These are phyloP conservation scores for Panthera uncia DNA, from an alignment of 2,113 vertebrate species.

Conservation along the genomic window DNA sequence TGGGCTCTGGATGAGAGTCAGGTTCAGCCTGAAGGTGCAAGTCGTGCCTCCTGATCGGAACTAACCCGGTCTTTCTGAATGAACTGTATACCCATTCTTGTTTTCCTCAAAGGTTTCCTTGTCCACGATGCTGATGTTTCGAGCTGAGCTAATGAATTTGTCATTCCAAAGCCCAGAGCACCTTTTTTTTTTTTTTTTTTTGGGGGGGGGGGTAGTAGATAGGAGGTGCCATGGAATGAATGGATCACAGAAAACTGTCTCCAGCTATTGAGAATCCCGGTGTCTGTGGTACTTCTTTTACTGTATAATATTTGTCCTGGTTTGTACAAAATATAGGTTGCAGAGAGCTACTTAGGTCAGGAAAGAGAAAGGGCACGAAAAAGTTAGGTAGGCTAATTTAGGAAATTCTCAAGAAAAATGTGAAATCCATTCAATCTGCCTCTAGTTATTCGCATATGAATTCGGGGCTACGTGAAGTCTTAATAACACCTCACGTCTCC, in stretches of 20 bases:
- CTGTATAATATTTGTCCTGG: background rate
- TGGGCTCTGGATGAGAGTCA: slow-evolving; percentile 67
- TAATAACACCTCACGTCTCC: background rate
- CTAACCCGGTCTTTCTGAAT: slow-evolving; percentile 44
- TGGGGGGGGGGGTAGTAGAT: background rate
- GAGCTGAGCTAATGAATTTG: background rate
- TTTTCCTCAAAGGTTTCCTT: background rate
- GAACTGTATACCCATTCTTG: background rate
- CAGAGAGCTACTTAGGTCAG: background rate
- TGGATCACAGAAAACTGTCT: background rate
- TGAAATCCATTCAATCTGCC: background rate
- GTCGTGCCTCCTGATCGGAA: background rate
- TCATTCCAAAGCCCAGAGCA: background rate
- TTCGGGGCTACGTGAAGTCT: background rate
- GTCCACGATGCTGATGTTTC: background rate
- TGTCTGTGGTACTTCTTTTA: background rate
- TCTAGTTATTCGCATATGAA: background rate
- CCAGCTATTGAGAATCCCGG: background rate
- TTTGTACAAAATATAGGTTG: background rate
- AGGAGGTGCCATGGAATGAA: background rate
- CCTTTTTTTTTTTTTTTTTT: background rate
- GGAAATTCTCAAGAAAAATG: slow-evolving; percentile 51
- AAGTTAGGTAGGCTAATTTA: background rate
- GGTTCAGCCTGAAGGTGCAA: slow-evolving; percentile 26
- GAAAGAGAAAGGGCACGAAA: background rate